Percentiles rank a stretch among this genome's conserved stretches.
phyloP scores from a whole-genome alignment of 2,113 vertebrate genomes.

The Ginglymostoma cirratum region DNA sequence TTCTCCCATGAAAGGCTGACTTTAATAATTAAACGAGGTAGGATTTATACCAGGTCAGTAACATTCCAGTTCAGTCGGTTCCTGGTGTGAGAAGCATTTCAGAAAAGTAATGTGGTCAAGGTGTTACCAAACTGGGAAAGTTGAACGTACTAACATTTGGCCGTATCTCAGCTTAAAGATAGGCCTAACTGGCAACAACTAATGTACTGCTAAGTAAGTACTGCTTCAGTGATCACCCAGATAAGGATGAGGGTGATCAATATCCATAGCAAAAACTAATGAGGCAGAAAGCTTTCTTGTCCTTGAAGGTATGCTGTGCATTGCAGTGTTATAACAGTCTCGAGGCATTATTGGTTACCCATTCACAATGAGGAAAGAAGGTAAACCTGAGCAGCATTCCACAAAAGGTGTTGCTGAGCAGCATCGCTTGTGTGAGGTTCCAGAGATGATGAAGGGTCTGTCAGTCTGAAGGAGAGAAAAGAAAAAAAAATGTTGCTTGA shows the following conservation, averaged over 20 bases:
- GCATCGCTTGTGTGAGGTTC: constrained; percentile 48
- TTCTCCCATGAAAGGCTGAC: constrained; percentile 27
- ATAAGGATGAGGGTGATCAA: constrained; percentile 48
- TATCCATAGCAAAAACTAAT: constrained; percentile 43
- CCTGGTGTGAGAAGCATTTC: neutral
- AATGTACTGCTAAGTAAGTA: constrained; percentile 40
- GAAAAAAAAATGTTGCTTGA: constrained; percentile 42
- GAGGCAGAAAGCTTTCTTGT: constrained; percentile 48
- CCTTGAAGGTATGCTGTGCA: constrained; percentile 44
- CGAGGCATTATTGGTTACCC: constrained; percentile 41
- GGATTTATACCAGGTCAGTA: constrained; percentile 29
- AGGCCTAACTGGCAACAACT: constrained; percentile 40
- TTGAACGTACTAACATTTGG: constrained; percentile 46
- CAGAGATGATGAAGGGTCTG: constrained; percentile 44
- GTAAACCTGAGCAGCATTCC: constrained; percentile 57
- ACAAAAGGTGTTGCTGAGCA: constrained; percentile 43
- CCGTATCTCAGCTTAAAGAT: constrained; percentile 38
- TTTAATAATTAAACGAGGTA: constrained; percentile 32
- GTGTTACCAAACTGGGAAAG: constrained; percentile 42
- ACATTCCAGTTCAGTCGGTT: neutral
- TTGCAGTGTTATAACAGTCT: constrained; percentile 46
- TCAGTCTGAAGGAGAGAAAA: constrained; percentile 60
- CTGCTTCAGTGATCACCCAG: constrained; percentile 42
- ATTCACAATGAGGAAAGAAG: constrained; percentile 48
- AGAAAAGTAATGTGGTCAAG: neutral